Conservation (phyloP, 2,113 vertebrate genomes). For the Tachuris rubrigastra region DNA sequence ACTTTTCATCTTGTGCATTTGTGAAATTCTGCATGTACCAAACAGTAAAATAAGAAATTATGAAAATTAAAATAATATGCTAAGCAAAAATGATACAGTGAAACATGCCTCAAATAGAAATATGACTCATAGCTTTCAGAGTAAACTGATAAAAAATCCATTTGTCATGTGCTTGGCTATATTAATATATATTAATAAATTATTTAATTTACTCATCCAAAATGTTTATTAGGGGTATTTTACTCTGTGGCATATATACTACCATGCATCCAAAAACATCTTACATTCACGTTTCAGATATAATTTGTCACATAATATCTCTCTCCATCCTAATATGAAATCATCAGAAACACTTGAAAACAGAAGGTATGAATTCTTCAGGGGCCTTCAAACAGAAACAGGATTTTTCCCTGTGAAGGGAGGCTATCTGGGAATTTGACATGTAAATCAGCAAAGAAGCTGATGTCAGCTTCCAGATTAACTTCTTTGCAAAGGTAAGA, state of each 20-base stretch:
- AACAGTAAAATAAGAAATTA: background rate
- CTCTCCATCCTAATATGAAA: background rate
- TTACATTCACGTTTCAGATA: background rate
- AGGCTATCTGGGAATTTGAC: background rate
- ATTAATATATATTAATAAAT: no score
- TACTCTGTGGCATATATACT: background rate
- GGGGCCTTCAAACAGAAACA: background rate
- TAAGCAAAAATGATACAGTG: background rate
- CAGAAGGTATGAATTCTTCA: background rate
- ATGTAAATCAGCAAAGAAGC: background rate
- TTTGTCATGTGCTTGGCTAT: background rate
- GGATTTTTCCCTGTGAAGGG: background rate
- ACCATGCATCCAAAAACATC: background rate
- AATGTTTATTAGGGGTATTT: background rate
- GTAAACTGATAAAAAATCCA: background rate
- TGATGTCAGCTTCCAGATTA: background rate
- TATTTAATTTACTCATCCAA: background rate
- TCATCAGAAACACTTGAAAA: background rate
- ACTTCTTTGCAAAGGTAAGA: background rate
- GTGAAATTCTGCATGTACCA: background rate
- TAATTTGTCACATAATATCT: background rate
- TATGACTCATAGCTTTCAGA: background rate
- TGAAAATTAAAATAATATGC: background rate
- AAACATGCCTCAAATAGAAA: background rate
- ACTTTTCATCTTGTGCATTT: background rate